Base-by-base conservation (phyloP, 2,888 invertebrate species). In the Gastrophysa polygoni region DNA sequence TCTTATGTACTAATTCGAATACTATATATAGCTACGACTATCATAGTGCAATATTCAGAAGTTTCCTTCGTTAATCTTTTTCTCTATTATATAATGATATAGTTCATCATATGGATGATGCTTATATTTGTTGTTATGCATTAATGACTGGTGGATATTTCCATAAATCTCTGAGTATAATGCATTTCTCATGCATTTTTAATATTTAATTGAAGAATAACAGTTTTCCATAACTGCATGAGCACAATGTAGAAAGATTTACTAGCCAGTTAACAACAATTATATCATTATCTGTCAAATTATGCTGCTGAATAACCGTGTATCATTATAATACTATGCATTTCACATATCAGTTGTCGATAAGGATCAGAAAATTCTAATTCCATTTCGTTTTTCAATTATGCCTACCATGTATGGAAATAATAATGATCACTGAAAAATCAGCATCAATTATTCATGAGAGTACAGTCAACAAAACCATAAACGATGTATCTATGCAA, bases 221-320 rank as follows among this genome's bases (percentile, higher is more conserved):
- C 60, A 49, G 60, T 54, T 64, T 57, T 57, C 59, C 54, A 57
- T 57, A 54, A 46, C 50, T 52, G 46, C 47, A 55, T 58, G 57
- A 64, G 57, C 57, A 61, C 48, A 49, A 54, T 47, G 56, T 16
- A 63, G 54, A 63, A 63, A 63, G 56, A 61, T 62, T 47, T 29
- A 56, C 51, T 50, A 56, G 32, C 50, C 59, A 63, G 59, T 63
- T 63, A 63, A 59, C 59, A 46, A 56, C 59, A 63, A 63, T 63
- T 61, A 58, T 38, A 43, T 21, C 43, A 54, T 66, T 63, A 61
- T 60, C 58, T 63, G 58, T 58, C 63, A 61, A 61, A 63, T 63
- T 61, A 63, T 61, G 51, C 58, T 16, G 61, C 54, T 51, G 58
- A 63, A 62, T 44, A 58, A 52, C 54, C 59, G 49, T 58, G 64